Base-by-base conservation (phyloP, 2,113 vertebrate genomes). In the Beaufortia kweichowensis region DNA sequence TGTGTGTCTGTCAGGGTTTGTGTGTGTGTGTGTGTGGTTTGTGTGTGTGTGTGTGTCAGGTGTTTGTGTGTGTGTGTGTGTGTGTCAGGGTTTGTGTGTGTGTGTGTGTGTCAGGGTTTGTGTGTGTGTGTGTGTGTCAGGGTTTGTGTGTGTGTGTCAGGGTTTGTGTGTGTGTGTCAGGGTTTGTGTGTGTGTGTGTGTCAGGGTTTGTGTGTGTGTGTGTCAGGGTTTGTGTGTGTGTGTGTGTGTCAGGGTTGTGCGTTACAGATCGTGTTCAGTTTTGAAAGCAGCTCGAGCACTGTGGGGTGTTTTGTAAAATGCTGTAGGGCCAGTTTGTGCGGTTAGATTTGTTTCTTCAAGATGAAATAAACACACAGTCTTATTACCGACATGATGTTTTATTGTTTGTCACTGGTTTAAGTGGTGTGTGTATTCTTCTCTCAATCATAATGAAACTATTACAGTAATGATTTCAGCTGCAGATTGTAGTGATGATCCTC, bases 401-500 rank as follows among this genome's bases (percentile, higher is more conserved):
- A 35, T 39, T 39, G 35, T 39, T 2, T 6, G 31, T 39, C 35
- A 19, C 10, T 48, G 15, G 1, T 48, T 15, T 5, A 5, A 48
- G 43, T 48, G 4, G 15, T 48, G 43, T 48, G 43, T 48, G 43
- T 48, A n/a, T n/a, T n/a, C n/a, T 15, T 14, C 65, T 50, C 41
- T 62, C 57, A 77, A 69, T 59, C 35, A 39, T 48, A 48, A 48
- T 15, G 8, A 39, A 10, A 39, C n/a, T n/a, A n/a, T n/a, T n/a
- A n/a, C n/a, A n/a, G n/a, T n/a, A n/a, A n/a, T n/a, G n/a, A n/a
- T n/a, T 81, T 28, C n/a, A 26, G 26, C 75, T 70, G 67, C 61
- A 43, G 48, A 63, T 61, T 56, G 23, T 11, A 87, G 76, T 81
- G 81, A 86, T 90, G 85, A 84, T 84, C 80, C 72, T 48, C 56